Evolutionary conservation across 2,797 vertebrate species (phyloP), one percentile per base, ranked within the genome.

Genomic region (Sarcophilus harrisii): DNA sequence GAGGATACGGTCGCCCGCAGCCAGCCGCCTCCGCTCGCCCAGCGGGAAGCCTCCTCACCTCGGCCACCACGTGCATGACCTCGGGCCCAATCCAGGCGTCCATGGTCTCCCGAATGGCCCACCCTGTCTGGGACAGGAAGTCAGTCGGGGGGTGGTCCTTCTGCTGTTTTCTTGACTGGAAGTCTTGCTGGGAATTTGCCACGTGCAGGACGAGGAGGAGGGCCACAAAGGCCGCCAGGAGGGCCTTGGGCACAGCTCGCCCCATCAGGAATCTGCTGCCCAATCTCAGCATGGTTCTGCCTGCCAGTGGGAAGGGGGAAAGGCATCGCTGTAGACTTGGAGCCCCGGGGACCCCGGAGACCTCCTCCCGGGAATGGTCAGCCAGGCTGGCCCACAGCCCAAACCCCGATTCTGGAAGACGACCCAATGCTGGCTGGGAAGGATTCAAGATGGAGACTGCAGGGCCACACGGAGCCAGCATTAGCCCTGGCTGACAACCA

Each of bases 81-180:
- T 98, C 97, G 0, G 92, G 95, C 5, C 98, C 98, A 90, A 98
- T 5, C 96, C 98, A 98, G 96, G 18, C 6, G 24, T 98, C 98
- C 96, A 98, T 59, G 0, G 95, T 93, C 1, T 24, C 96, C 94
- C 97, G 96, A 16, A 96, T 0, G 0, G 96, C 95, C 27, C 5
- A 96, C 2, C 97, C 98, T 4, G 98, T 92, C 55, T 97, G 96
- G 0, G 97, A 97, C 94, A 98, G 66, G 30, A 97, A 52, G 66
- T 98, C 98, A 0, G 91, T 92, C 0, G 89, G 91, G n/a, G 55
- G 60, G 66, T 97, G 97, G 57, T 10, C 95, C 96, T 92, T 97
- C 92, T 96, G 97, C 55, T 94, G 96, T 49, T 93, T 95, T 8
- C 96, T 97, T 0, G 91, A 49, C 10, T 14, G 73, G 1, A 96